These are phyloP conservation scores for Perodicticus potto DNA, from an alignment of 2,797 vertebrate genomes.

Conservation along the genomic window DNA sequence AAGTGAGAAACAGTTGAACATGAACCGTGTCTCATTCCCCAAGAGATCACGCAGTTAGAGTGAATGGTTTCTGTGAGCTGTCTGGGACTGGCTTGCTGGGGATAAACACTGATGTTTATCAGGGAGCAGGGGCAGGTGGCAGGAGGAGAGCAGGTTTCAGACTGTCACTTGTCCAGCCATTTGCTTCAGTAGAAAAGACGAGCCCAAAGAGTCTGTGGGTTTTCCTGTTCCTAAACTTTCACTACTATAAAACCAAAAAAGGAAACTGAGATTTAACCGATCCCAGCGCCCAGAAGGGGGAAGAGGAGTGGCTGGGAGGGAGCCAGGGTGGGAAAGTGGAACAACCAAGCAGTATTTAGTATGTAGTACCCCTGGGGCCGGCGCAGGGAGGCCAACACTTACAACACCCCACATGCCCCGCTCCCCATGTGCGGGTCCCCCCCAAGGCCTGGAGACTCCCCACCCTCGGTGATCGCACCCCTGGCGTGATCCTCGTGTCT, in stretches of 20 bases:
- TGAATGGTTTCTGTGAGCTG: background rate
- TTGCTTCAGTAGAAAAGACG: constrained; percentile 89
- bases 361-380: constrained; percentile 65
- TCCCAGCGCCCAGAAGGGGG: constrained; percentile 88
- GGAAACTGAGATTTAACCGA: constrained; percentile 88
- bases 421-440: constrained; percentile 66
- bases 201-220: constrained; percentile 92
- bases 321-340: constrained; percentile 80
- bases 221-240: constrained; percentile 91
- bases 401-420: constrained; percentile 65
- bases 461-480: constrained; percentile 70
- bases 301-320: constrained; percentile 67
- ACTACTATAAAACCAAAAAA: constrained; percentile 90
- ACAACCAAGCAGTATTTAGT: constrained; percentile 90
- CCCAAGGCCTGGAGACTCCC: constrained; percentile 32
- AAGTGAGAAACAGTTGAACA: background rate
- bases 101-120: background rate
- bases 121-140: constrained; percentile 88
- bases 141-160: constrained; percentile 91
- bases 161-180: constrained; percentile 89
- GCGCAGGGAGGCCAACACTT: constrained; percentile 79
- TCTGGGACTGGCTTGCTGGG: background rate
- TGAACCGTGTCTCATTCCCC: background rate
- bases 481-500: constrained; percentile 59
- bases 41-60: background rate